Conservation (phyloP, 35 echinoderm and acorn worm species). For the Heliocidaris erythrogramma region DNA sequence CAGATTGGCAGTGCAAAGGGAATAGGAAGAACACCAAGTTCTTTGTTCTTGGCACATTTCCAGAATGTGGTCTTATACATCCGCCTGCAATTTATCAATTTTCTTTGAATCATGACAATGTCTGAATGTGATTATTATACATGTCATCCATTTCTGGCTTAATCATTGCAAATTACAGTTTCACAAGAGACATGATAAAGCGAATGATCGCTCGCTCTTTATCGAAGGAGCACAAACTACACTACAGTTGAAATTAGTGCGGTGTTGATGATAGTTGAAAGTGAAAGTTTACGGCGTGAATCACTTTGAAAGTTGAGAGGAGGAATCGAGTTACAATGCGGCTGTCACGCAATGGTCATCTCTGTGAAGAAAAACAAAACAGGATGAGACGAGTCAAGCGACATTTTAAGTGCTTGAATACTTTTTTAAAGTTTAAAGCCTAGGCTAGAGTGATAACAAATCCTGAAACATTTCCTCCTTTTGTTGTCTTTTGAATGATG, state of each 20-base stretch:
- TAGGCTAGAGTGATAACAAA: background rate
- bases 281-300: background rate
- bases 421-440: background rate
- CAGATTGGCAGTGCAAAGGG: background rate
- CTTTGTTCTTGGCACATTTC: background rate
- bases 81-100: conserved; percentile 1
- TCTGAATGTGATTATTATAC: background rate
- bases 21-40: background rate
- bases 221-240: background rate
- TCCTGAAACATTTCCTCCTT: background rate
- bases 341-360: conserved; percentile 17
- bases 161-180: background rate
- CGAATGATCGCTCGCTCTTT: background rate
- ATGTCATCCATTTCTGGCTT: background rate
- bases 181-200: background rate
- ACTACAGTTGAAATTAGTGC: background rate
- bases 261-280: background rate
- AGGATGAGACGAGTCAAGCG: background rate
- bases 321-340: background rate
- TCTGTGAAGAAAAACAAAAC: background rate
- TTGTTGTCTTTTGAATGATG: too few species aligned
- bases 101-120: background rate
- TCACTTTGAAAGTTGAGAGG: background rate
- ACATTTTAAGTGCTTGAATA: background rate
- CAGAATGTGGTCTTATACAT: background rate